A percentile compares a stretch with the other conserved stretches of the same genome.
Evolutionary conservation across 2,888 invertebrate genomes (phyloP).

Genomic region (Dynastes grantii): DNA sequence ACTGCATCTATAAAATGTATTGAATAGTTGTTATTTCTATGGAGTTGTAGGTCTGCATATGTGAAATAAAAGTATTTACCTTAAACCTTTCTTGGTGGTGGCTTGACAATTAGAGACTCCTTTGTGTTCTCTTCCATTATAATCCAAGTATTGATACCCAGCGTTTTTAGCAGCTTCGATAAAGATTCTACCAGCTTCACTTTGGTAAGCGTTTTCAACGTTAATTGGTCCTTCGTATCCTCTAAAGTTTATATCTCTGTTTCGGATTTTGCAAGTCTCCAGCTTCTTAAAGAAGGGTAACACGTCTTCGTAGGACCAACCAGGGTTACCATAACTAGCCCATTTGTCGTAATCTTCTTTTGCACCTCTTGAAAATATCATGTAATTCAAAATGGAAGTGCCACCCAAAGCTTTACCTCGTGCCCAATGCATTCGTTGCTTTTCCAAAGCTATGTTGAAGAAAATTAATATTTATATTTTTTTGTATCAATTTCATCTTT

Average conservation of each 20-base stretch:
- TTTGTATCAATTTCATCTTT: background rate
- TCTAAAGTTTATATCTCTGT: slow-evolving; percentile 73
- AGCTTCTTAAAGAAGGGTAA: slow-evolving; percentile 84
- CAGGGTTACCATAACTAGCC: slow-evolving; percentile 79
- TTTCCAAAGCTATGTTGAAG: slow-evolving; percentile 60
- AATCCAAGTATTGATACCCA: slow-evolving; percentile 76
- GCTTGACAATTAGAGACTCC: slow-evolving; percentile 77
- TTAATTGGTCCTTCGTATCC: slow-evolving; percentile 73
- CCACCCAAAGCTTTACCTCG: slow-evolving; percentile 87
- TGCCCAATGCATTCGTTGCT: slow-evolving; percentile 66
- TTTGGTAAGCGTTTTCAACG: slow-evolving; percentile 67
- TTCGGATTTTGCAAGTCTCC: slow-evolving; percentile 71
- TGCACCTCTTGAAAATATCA: slow-evolving; percentile 84
- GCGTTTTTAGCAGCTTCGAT: slow-evolving; percentile 75
- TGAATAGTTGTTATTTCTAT: background rate
- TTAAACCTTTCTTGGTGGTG: slow-evolving; percentile 75
- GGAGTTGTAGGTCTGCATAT: background rate
- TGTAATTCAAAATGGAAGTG: slow-evolving; percentile 83
- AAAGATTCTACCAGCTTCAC: slow-evolving; percentile 65
- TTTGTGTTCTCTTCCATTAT: slow-evolving; percentile 71
- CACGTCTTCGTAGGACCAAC: slow-evolving; percentile 82
- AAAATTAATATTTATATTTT: background rate
- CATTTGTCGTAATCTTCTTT: slow-evolving; percentile 83
- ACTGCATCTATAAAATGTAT: slow-evolving; percentile 76
- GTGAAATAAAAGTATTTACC: slow-evolving; percentile 2